These are phyloP conservation scores for Alcedo atthis DNA, from an alignment of 2,797 vertebrate genomes.

Conservation along the genomic window DNA sequence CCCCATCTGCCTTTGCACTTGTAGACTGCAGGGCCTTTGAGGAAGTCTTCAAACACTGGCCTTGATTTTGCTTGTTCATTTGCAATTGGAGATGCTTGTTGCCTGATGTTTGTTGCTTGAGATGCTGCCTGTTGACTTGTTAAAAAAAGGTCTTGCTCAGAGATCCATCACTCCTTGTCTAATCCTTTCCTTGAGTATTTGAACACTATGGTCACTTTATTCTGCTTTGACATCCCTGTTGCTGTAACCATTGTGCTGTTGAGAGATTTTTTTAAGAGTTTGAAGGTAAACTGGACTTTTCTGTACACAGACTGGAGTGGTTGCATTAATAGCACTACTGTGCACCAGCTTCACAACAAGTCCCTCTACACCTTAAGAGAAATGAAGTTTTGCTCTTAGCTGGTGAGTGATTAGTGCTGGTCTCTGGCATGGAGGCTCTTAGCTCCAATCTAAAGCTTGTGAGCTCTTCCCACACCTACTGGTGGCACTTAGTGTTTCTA, in stretches of 20 bases:
- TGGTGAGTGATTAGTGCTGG: neutral
- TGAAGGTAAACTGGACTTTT: neutral
- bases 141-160: neutral
- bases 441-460: neutral
- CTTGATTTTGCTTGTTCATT: neutral
- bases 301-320: neutral
- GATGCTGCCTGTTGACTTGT: neutral
- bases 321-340: neutral
- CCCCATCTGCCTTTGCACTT: neutral
- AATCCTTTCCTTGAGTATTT: neutral
- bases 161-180: neutral
- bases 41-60: neutral
- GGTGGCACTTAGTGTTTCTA: neutral
- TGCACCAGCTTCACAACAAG: neutral
- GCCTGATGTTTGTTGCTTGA: neutral
- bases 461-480: neutral
- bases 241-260: fast-evolving
- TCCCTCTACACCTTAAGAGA: neutral
- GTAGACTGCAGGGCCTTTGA: neutral
- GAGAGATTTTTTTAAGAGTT: neutral
- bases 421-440: neutral
- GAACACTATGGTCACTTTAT: neutral
- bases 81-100: neutral
- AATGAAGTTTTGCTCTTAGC: neutral
- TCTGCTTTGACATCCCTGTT: neutral